These are phyloP conservation scores for Drosophila setosimentum DNA, from an alignment of 2,888 invertebrate genomes.

Conservation along the genomic window DNA sequence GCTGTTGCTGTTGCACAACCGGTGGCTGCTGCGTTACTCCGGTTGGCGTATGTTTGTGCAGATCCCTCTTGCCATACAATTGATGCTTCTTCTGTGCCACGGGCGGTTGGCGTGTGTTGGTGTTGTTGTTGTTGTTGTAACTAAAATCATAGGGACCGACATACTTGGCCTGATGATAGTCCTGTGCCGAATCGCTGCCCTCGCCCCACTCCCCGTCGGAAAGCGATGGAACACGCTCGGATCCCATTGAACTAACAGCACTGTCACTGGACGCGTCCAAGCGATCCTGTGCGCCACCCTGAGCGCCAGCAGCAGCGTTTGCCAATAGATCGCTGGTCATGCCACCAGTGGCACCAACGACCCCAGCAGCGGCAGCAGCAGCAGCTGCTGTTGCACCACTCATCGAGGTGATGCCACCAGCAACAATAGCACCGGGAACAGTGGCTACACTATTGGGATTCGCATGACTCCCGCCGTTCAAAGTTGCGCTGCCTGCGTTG, in stretches of 20 bases:
- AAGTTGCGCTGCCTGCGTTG: conserved; percentile 63
- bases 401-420: conserved; percentile 64
- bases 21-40: conserved; percentile 51
- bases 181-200: conserved; percentile 94
- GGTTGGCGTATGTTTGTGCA: conserved; percentile 88
- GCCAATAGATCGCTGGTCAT: conserved; percentile 80
- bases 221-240: conserved; percentile 94
- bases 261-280: conserved; percentile 95
- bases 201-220: conserved; percentile 97
- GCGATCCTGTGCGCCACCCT: conserved; percentile 87
- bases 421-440: conserved; percentile 35
- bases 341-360: conserved; percentile 76
- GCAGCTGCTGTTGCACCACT: conserved; percentile 35
- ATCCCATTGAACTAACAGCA: conserved; percentile 97
- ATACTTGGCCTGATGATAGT: conserved; percentile 88
- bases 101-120: conserved; percentile 87
- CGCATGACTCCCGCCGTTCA: conserved; percentile 63
- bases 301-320: conserved; percentile 63
- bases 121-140: conserved; percentile 87
- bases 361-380: conserved; percentile 33
- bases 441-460: conserved; percentile 46
- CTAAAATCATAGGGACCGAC: conserved; percentile 89
- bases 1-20: conserved; percentile 41
- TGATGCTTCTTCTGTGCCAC: conserved; percentile 96
- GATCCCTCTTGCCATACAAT: conserved; percentile 95